A percentile compares a stretch with the other conserved stretches of the same genome.
These are phyloP conservation scores for Holothuria glaberrima DNA, from an alignment of 35 echinoderm and acorn worm species.

Conservation along the genomic window DNA sequence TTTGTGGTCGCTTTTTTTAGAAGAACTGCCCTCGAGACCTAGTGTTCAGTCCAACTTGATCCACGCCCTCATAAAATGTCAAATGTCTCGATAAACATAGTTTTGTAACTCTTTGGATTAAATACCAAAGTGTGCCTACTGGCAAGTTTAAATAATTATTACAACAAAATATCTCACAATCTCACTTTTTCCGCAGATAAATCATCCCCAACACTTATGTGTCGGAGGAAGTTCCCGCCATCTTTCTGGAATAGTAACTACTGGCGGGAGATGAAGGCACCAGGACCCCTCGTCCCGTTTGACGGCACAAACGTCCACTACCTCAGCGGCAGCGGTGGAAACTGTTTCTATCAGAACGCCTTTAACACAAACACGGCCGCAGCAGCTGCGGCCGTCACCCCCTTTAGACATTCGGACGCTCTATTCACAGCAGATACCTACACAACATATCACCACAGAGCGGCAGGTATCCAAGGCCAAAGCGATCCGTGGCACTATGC, in stretches of 20 bases:
- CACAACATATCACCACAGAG: slow-evolving; percentile 28
- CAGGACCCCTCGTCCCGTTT: background rate
- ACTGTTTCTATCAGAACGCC: slow-evolving; percentile 30
- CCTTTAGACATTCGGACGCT: slow-evolving; percentile 26
- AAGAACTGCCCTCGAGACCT: too few relatives aligned
- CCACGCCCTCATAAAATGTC: too few relatives aligned
- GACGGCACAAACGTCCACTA: slow-evolving; percentile 19
- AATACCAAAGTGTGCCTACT: too few relatives aligned
- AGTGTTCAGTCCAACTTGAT: too few relatives aligned
- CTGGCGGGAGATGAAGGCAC: slow-evolving; percentile 15
- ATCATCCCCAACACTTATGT: slow-evolving; percentile 69
- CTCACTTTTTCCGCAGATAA: background rate
- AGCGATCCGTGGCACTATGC: slow-evolving; percentile 74
- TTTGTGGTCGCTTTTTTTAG: too few relatives aligned
- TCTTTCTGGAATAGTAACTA: slow-evolving; percentile 98
- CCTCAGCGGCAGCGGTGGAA: slow-evolving; percentile 39
- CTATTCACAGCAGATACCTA: slow-evolving; percentile 70
- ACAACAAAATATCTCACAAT: too few relatives aligned
- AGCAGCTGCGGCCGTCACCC: background rate
- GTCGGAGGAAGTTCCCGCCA: slow-evolving; percentile 88
- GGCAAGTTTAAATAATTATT: too few relatives aligned
- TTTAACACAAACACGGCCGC: background rate
- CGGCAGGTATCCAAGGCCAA: background rate
- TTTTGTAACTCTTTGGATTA: too few relatives aligned
- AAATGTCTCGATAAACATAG: too few relatives aligned